Base-by-base conservation (phyloP, 2,888 invertebrate species). In the Arctia plantaginis region DNA sequence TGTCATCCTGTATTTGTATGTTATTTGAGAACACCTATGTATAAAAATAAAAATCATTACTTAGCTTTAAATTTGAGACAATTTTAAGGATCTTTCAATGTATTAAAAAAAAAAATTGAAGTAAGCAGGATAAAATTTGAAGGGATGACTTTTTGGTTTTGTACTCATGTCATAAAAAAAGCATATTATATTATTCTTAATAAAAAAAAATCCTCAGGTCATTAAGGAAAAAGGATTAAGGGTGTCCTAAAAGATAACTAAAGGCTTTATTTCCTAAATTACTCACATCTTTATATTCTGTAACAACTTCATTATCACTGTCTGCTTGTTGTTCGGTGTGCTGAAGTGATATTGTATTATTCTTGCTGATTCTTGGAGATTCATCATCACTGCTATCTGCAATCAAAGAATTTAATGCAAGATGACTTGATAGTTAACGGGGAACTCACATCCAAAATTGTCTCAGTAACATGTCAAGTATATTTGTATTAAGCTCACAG, bases 381-480 rank as follows among this genome's bases (percentile, higher is more conserved):
- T 95, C 95, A 90, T 95, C 95, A 84, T 95, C 95, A 83, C 95
- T 95, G 82, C 94, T 95, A 76, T 95, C 95, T 95, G 87, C 7
- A 66, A 86, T 41, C 7, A 73, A 66, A 35, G 39, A 51, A 8
- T 41, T 18, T 12, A n/a, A 1, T 39, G 13, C 23, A 7, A 64
- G 7, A 13, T 64, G 62, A 66, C 65, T 66, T n/a, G 39, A 6
- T 65, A 15, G 12, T 27, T 59, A 27, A 59, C 27, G 27, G n/a
- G 59, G 3, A 59, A 62, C 59, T 6, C 4, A 4, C 51, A n/a
- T 8, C 6, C n/a, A 7, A 8, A n/a, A n/a, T 55, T 18, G 47
- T 51, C 18, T 65, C 65, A 65, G 33, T 30, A 62, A 20, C 1
- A 20, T 44, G 12, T 44, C 18, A 3, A 44, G 3, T 44, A 20